Evolutionary conservation across 2,888 invertebrate species (phyloP).

Genomic region (Anodontia alba): DNA sequence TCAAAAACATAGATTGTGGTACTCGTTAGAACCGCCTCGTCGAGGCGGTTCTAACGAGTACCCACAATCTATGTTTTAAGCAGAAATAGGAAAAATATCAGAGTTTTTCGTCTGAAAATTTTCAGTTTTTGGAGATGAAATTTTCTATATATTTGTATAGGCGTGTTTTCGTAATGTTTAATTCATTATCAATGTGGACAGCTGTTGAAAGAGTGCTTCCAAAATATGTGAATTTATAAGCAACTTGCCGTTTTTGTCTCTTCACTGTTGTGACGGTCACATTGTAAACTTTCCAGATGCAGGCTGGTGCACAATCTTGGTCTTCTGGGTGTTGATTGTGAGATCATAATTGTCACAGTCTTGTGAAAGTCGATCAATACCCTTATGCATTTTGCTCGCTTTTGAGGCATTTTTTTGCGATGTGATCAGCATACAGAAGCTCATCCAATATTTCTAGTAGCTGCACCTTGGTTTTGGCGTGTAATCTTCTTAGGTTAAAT

Average conservation of each 20-base stretch:
- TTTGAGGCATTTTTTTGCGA: not conserved
- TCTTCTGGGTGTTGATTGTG: constrained; percentile 38
- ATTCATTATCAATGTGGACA: constrained; percentile 17
- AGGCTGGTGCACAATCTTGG: constrained; percentile 26
- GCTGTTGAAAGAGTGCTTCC: constrained; percentile 27
- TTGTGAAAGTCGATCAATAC: not conserved
- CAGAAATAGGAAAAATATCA: too few species aligned
- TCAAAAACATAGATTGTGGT: too few species aligned
- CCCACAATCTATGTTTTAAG: too few species aligned
- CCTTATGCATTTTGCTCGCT: not conserved
- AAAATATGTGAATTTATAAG: constrained; percentile 25
- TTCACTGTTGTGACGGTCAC: constrained; percentile 29
- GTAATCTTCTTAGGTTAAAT: constrained; percentile 14
- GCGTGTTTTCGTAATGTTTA: too few species aligned
- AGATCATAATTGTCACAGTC: constrained; percentile 4
- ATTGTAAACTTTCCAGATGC: constrained; percentile 19
- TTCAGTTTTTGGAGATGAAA: too few species aligned
- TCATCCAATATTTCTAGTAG: not conserved
- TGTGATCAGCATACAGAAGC: constrained; percentile 27
- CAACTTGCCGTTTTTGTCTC: not conserved
- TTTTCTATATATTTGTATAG: too few species aligned
- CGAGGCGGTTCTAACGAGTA: too few species aligned
- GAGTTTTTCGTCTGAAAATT: too few species aligned
- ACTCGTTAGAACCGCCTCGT: too few species aligned
- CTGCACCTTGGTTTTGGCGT: constrained; percentile 11